Base-by-base conservation (phyloP, 2,113 vertebrate genomes). In the Chloroceryle aenea region DNA sequence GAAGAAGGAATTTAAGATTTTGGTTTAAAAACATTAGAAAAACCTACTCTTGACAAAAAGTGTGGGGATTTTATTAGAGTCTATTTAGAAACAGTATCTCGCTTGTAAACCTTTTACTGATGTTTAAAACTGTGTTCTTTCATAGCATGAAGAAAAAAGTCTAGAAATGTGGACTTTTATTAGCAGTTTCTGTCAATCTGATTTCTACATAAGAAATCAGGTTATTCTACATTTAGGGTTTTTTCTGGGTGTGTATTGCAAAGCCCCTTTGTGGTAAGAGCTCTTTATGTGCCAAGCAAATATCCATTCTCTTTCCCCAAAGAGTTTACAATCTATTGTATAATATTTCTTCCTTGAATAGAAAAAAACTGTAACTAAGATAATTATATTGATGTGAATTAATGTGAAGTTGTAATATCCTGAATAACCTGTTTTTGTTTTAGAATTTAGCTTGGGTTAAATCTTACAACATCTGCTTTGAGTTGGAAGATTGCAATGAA, bases 381-480 rank as follows among this genome's bases (percentile, higher is more conserved):
- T 91, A 32, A 75, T 85, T 85, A 72, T 73, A 40, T 92, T 93
- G 89, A 20, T 81, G 36, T 95, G 47, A 43, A 76, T 95, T 97
- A 81, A 30, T 89, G 26, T 73, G 36, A 94, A 91, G 38, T 52
- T 94, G 34, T 92, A 86, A 85, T 96, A 45, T 87, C 20, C 52
- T 97, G 72, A 96, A 93, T 96, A 71, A 92, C 73, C 92, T 95
- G 25, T 97, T 89, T 68, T 93, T 97, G 30, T 98, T 97, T 43
- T 95, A 99, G 99, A 99, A 99, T 97, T 98, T 99, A 98, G 99
- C 99, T 9, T 99, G 99, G 99, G 99, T 99, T 90, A 99, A 99
- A 98, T 99, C 99, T 25, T 99, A 99, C 97, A 99, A 99, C 98
- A 99, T 99, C 98, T 99, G 99, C 97, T 99, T 99, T 98, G 99